These are phyloP conservation scores for Podocnemis expansa DNA, from an alignment of 2,113 vertebrate species.

Conservation along the genomic window DNA sequence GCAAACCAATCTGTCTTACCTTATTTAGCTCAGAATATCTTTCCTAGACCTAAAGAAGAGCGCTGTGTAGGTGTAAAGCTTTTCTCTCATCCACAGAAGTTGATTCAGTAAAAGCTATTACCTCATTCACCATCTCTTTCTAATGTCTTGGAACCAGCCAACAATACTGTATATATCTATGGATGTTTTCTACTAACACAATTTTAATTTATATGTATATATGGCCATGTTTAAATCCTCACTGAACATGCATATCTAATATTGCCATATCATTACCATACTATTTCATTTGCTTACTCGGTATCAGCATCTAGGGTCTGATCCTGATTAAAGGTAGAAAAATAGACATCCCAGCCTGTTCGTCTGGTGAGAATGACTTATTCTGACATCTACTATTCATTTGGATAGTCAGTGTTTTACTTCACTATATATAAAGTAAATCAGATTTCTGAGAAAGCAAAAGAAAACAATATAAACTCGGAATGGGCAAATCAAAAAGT, in stretches of 20 bases:
- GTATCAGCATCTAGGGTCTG: not conserved
- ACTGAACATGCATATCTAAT: rapidly evolving
- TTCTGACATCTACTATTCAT: rapidly evolving
- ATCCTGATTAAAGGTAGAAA: not conserved
- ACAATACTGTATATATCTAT: rapidly evolving
- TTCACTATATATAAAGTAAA: not conserved
- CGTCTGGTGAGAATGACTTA: not conserved
- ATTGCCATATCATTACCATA: not conserved
- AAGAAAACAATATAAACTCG: not conserved
- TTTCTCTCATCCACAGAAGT: not conserved
- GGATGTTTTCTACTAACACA: not conserved
- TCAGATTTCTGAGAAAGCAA: not conserved
- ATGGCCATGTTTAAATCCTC: not conserved
- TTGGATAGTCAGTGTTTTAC: rapidly evolving
- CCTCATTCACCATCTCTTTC: not conserved
- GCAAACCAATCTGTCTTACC: not conserved
- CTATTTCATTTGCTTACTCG: not conserved
- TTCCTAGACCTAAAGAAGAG: not conserved
- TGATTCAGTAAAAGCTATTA: not conserved
- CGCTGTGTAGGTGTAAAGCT: not conserved
- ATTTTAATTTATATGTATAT: not conserved
- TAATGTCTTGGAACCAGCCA: not conserved
- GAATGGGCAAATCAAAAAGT: not conserved
- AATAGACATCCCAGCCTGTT: not conserved
- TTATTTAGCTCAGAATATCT: not conserved